Percentiles rank a stretch among this genome's conserved stretches.
Evolutionary conservation across 2,797 vertebrate genomes (phyloP).

Genomic region (Phrynocephalus forsythii): DNA sequence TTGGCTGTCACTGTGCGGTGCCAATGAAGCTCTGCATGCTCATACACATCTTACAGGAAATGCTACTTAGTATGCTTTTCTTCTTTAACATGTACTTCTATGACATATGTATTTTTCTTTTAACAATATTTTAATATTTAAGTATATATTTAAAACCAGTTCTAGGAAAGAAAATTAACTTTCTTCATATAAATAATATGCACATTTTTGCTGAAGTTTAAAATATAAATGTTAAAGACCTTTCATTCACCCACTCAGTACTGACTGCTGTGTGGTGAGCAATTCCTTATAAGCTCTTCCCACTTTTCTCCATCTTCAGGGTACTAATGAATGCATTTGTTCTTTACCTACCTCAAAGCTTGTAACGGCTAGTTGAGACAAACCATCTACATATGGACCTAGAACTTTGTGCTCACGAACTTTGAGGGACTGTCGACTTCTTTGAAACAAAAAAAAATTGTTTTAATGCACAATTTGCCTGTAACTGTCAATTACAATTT

Average conservation of each 20-base stretch:
- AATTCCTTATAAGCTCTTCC: not conserved
- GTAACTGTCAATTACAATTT: not conserved
- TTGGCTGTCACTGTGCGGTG: too few species aligned
- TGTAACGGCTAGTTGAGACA: conserved; percentile 96
- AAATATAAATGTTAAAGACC: not conserved
- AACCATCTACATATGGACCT: conserved; percentile 96
- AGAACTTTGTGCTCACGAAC: conserved; percentile 98
- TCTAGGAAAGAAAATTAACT: not conserved
- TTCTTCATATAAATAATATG: not conserved
- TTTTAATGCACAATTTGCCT: conserved; percentile 16
- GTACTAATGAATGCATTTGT: not conserved
- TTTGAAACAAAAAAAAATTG: conserved; percentile 63
- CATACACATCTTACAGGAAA: too few species aligned
- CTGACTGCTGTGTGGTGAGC: not conserved
- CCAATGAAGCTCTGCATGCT: too few species aligned
- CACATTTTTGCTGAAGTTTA: not conserved
- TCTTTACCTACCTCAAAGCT: conserved; percentile 89
- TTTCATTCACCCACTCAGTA: not conserved
- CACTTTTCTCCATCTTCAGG: accelerated
- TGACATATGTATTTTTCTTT: not conserved
- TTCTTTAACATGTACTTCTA: not conserved
- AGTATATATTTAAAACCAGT: not conserved
- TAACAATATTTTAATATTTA: not conserved
- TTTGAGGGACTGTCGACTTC: conserved; percentile 95
- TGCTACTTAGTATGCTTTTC: not conserved